Evolutionary conservation across 1,140 invertebrate species (phyloP).

Genomic region (Trichogramma pretiosum): DNA sequence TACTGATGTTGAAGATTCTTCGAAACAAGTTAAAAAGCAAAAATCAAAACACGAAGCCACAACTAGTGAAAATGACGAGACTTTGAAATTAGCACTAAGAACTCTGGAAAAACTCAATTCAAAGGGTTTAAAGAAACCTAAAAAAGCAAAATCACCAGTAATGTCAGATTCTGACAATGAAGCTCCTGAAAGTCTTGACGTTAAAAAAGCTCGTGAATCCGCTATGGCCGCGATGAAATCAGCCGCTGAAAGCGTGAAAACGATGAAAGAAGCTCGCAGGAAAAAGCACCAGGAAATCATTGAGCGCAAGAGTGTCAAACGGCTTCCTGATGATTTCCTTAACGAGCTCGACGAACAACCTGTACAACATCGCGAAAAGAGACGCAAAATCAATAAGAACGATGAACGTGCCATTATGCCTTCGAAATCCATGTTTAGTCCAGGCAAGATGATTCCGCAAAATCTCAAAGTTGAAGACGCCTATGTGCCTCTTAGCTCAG

Average conservation of each 20-base stretch:
- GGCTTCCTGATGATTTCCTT: conserved; percentile 23
- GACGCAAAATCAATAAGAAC: background rate
- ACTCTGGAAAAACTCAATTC: too few species aligned
- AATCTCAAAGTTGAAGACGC: conserved; percentile 16
- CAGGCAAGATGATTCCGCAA: background rate
- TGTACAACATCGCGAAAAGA: conserved; percentile 15
- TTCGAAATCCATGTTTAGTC: conserved; percentile 15
- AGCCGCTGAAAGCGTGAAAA: conserved; percentile 5
- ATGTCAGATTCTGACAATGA: conserved; percentile 3
- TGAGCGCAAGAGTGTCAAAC: conserved; percentile 16
- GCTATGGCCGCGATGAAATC: conserved; percentile 2
- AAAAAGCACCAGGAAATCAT: conserved; percentile 11
- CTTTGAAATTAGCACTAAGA: too few species aligned
- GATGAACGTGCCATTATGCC: conserved; percentile 8
- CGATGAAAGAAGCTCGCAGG: conserved; percentile 9
- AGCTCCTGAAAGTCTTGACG: conserved; percentile 2
- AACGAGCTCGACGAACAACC: conserved; percentile 23
- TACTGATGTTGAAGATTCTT: background rate
- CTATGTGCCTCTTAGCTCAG: conserved; percentile 15
- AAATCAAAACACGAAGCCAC: too few species aligned
- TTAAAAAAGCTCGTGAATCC: conserved; percentile 5
- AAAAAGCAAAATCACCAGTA: background rate
- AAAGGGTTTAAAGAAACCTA: background rate
- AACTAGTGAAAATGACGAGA: conserved; percentile 5
- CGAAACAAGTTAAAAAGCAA: too few species aligned